Base-by-base conservation (phyloP, 2,797 vertebrate genomes). In the Esox lucius region DNA sequence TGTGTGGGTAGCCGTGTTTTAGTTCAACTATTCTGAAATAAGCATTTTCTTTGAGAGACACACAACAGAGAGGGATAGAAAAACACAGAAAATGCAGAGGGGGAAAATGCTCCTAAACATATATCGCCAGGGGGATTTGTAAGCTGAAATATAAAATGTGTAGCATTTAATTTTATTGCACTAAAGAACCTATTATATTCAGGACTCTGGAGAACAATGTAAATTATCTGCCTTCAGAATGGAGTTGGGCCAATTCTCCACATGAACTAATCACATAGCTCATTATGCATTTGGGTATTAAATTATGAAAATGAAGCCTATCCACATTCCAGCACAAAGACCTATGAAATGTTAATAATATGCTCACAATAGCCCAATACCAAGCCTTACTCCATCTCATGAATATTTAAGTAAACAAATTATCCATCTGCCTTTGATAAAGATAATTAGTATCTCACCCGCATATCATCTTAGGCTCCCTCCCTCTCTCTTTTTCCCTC, bases 381-480 rank as follows among this genome's bases (percentile, higher is more conserved):
- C 93, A 93, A 94, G 95, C 95, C 94, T 95, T 91, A 91, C 95
- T 96, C 94, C 89, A 90, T 94, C 96, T 98, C 96, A 98, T 98
- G 96, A 99, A 99, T 98, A 98, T 98, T 98, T 97, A 97, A 98
- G 96, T 98, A 97, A 98, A 98, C 97, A 99, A 97, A 99, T 97
- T 93, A 97, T 96, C 95, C 94, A 51, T 92, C 95, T 91, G 96
- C 94, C 95, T 97, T 98, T 97, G 96, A 97, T 96, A 95, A 96
- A 95, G 96, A 97, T 97, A 98, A 98, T 98, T 98, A 98, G 95
- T 94, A 95, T 96, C 94, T 92, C 91, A 91, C 91, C 94, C 94
- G 93, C 94, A 95, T 93, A 95, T 96, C 94, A 95, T 95, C 95
- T 95, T 92, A 90, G 93, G 96, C 94, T 96, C 95, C 91, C 96